These are phyloP conservation scores for Hystrix brachyura DNA, from an alignment of 2,113 vertebrate genomes.

Conservation along the genomic window DNA sequence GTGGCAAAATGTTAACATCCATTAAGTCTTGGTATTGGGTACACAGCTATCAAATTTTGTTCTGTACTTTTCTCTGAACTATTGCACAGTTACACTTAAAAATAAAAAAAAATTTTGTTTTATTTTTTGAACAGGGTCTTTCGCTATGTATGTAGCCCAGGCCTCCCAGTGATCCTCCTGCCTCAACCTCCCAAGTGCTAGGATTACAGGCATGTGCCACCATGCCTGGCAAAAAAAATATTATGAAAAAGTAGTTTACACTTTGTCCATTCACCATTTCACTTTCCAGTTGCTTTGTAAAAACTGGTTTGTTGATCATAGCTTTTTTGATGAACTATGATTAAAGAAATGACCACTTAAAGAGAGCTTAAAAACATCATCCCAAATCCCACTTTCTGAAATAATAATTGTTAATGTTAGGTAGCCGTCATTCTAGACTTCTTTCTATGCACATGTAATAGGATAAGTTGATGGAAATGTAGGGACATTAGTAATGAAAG, in stretches of 20 bases:
- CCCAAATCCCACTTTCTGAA: not conserved
- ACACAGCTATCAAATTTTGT: not conserved
- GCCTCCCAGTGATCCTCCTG: not conserved
- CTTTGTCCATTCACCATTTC: not conserved
- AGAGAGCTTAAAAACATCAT: not conserved
- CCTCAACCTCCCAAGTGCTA: not conserved
- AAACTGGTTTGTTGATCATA: not conserved
- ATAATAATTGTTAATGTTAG: not conserved
- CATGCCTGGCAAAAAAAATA: not conserved
- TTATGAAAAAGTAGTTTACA: not conserved
- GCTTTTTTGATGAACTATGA: not conserved
- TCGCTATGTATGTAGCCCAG: not conserved
- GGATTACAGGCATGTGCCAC: not conserved
- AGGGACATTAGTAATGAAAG: not conserved
- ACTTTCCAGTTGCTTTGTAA: constrained; percentile 30
- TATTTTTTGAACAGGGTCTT: not conserved
- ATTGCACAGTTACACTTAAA: not conserved
- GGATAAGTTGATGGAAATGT: not conserved
- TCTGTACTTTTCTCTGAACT: not conserved
- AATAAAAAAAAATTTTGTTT: not conserved
- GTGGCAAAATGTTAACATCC: not conserved
- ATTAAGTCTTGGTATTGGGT: not conserved
- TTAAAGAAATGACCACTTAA: constrained; percentile 2
- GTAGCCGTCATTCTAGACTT: not conserved
- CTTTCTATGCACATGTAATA: not conserved